Conservation (phyloP, 2,888 invertebrate species). For the Deroplatys truncata region DNA sequence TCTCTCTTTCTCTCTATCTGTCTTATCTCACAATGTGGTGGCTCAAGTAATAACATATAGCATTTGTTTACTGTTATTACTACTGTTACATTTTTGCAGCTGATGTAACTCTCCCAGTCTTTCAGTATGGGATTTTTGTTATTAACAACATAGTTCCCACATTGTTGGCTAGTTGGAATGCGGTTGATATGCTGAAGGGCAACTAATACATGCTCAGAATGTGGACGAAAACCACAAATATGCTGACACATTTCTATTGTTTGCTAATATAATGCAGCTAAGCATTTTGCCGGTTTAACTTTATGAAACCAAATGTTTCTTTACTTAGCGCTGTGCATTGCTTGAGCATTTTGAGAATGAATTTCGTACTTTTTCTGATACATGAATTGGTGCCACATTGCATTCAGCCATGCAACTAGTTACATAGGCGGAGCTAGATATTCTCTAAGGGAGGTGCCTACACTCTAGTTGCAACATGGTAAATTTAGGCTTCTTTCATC, state of each 20-base stretch:
- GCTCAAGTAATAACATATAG: constrained; percentile 21
- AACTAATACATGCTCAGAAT: neutral
- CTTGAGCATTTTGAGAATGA: neutral
- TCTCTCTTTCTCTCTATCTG: neutral
- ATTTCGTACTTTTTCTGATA: neutral
- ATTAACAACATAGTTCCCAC: constrained; percentile 13
- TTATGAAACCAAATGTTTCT: neutral
- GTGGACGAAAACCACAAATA: neutral
- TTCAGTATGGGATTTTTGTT: constrained; percentile 23
- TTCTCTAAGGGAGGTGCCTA: no score
- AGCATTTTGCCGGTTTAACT: neutral
- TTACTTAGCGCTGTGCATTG: neutral
- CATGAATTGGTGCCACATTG: neutral
- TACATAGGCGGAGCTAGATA: neutral
- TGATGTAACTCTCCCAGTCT: constrained; percentile 28
- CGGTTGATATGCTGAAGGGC: neutral
- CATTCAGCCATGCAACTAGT: constrained; percentile 5
- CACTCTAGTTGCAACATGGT: no score
- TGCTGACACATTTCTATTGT: neutral
- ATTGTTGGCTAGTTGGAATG: neutral
- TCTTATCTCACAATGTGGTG: constrained; percentile 9
- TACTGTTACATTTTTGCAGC: constrained; percentile 22
- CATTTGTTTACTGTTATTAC: constrained; percentile 4
- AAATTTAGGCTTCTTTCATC: no score
- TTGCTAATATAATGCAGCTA: neutral